phyloP scores from a whole-genome alignment of 2,797 vertebrate species.

The Threskiornis aethiopicus region DNA sequence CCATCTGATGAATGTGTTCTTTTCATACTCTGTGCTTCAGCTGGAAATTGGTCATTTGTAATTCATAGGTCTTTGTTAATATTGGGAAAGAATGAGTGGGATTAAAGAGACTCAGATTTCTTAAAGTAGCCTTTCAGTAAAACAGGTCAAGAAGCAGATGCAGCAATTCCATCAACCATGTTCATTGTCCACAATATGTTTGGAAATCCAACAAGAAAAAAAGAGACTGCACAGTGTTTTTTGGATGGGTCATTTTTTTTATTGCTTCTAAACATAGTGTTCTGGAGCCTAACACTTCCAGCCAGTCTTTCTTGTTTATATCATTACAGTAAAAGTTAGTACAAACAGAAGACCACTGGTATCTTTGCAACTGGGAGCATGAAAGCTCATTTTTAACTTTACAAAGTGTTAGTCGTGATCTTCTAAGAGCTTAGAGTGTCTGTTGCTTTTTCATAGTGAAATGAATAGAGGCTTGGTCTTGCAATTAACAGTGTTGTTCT shows the following conservation, averaged over 20 bases:
- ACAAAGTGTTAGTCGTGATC: not conserved
- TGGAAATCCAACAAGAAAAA: not conserved
- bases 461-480: not conserved
- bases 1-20: not conserved
- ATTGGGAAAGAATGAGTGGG: not conserved
- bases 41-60: not conserved
- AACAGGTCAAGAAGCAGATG: conserved; percentile 25
- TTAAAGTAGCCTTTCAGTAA: not conserved
- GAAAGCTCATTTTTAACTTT: not conserved
- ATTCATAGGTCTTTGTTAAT: not conserved
- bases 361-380: not conserved
- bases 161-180: not conserved
- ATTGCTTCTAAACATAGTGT: not conserved
- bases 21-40: not conserved
- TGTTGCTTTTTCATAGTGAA: not conserved
- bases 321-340: not conserved
- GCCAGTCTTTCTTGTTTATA: not conserved
- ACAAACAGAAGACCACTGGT: not conserved
- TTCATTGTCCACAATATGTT: not conserved
- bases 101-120: not conserved
- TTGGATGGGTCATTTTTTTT: not conserved
- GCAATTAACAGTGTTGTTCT: not conserved
- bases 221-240: not conserved
- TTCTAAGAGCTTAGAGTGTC: not conserved
- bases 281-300: not conserved